Evolutionary conservation across 2,113 vertebrate species (phyloP), one percentile per base, ranked within the genome.

Genomic region (Ibidorhyncha struthersii): DNA sequence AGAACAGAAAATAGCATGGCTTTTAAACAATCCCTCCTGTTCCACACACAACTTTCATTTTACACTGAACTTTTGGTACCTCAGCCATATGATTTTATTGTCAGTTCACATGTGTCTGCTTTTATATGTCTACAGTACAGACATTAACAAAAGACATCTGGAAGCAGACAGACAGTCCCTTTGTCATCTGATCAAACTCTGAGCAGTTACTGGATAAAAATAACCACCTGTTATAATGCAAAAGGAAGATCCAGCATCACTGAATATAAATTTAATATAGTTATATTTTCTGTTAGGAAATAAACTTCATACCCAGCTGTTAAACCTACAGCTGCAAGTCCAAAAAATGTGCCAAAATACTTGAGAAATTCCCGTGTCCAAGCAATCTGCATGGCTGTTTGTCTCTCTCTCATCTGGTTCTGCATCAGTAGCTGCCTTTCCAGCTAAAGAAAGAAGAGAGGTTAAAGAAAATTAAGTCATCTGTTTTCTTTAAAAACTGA

Each of bases 381-480:
- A 84, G 99, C 99, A 38, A 99, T 98, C 98, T 99, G 99, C 99
- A 99, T 98, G 2, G 99, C 99, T 98, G 98, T 96, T 97, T 99
- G 99, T 63, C 99, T 98, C 96, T 99, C 98, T 58, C 99, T 98
- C 98, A 99, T 99, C 97, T 99, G 98, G 96, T 99, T 99, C 97
- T 99, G 99, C 98, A 99, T 98, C 45, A 98, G 38, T 73, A 99
- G 97, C 96, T 99, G 99, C 56, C 99, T 99, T 97, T 99, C 99
- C 97, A 99, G 89, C 99, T 99, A 71, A 77, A 45, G 52, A 82
- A 63, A 23, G 36, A 38, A 96, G 25, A 95, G 49, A 97, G 50
- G 13, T 92, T 90, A 81, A 77, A 91, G 3, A 87, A 94, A 93
- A 88, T 65, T 16, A 76, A 66, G 27, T 87, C 25, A 89, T 16